Percentiles rank a stretch among this genome's conserved stretches.
These are phyloP conservation scores for Bombycilla garrulus DNA, from an alignment of 2,113 vertebrate genomes.

Conservation along the genomic window DNA sequence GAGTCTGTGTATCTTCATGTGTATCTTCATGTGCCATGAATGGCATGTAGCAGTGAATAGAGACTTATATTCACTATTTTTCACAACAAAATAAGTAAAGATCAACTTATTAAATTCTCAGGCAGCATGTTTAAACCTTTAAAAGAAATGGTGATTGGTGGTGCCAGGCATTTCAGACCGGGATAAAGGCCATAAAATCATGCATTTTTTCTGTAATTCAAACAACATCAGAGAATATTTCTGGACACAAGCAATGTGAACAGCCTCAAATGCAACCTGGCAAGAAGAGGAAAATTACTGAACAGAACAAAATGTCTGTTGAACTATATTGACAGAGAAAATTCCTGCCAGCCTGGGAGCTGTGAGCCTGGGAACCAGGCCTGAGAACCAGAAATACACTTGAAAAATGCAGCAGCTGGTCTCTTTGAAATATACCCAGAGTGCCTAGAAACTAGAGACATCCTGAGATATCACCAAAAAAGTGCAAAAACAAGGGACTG, in stretches of 20 bases:
- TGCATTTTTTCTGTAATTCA: background rate
- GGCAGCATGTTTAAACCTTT: background rate
- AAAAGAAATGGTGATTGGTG: background rate
- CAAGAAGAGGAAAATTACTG: background rate
- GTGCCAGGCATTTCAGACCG: background rate
- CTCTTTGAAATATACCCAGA: background rate
- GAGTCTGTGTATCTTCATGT: background rate
- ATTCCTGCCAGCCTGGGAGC: background rate
- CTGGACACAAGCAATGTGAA: background rate
- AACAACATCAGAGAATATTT: background rate
- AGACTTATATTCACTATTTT: background rate
- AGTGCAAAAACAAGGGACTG: background rate
- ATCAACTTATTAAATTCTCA: background rate
- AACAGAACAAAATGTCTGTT: background rate
- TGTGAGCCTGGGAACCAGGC: background rate
- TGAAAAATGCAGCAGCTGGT: background rate
- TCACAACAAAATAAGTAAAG: background rate
- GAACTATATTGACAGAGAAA: background rate
- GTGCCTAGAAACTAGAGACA: background rate
- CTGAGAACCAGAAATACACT: background rate
- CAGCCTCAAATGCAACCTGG: background rate
- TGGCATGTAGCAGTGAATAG: background rate
- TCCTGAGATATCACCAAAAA: background rate
- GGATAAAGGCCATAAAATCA: background rate
- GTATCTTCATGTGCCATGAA: background rate